Conservation (phyloP, 2,113 vertebrate genomes). For the Rhodinocichla rosea region DNA sequence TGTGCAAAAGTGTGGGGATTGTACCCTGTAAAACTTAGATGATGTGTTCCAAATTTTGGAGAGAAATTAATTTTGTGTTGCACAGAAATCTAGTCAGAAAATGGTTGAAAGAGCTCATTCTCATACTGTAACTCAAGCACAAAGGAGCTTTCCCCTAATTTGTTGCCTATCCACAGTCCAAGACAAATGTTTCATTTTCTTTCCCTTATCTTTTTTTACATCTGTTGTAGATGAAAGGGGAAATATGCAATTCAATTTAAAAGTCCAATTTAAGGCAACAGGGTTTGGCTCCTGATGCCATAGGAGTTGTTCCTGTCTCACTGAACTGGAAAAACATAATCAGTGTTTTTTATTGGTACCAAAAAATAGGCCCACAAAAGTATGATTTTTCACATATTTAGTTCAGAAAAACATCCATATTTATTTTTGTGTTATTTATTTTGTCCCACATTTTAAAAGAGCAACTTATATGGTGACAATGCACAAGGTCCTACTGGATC, state of each 20-base stretch:
- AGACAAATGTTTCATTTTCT: background rate
- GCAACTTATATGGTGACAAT: background rate
- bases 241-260: background rate
- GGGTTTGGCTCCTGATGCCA: background rate
- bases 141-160: background rate
- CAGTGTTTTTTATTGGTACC: no score
- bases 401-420: background rate
- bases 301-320: background rate
- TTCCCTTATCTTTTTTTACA: background rate
- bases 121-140: background rate
- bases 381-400: background rate
- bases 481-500: background rate
- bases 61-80: background rate
- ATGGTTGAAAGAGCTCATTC: background rate
- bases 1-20: background rate
- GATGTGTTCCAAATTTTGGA: background rate
- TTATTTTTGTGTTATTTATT: background rate
- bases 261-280: background rate
- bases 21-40: background rate
- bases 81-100: background rate
- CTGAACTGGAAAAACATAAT: background rate
- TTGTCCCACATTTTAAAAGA: background rate
- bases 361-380: background rate
- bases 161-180: background rate
- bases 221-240: background rate